phyloP scores from a whole-genome alignment of 2,113 vertebrate species.

The Chiloscyllium plagiosum region DNA sequence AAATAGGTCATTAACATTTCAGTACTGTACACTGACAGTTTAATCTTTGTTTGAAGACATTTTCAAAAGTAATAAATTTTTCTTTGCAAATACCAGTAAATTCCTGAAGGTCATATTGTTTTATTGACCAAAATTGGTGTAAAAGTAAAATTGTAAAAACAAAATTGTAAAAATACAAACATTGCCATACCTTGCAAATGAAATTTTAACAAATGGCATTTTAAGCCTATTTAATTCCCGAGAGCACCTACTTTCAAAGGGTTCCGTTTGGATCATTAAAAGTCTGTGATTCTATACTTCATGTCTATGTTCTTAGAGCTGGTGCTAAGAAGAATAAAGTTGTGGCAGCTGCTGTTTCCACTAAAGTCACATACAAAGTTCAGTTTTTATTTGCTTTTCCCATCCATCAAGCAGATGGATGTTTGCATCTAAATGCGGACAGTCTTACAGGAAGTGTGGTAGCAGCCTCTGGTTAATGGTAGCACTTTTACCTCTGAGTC shows the following conservation, averaged over 20 bases:
- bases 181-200: not conserved
- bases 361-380: not conserved
- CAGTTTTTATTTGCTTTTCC: not conserved
- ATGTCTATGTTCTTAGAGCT: not conserved
- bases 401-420: not conserved
- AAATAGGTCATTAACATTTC: not conserved
- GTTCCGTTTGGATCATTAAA: not conserved
- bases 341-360: not conserved
- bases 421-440: not conserved
- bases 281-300: not conserved
- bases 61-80: not conserved
- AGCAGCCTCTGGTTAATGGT: not conserved
- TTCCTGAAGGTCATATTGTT: not conserved
- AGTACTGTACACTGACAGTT: not conserved
- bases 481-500: not conserved
- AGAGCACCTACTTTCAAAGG: not conserved
- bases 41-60: not conserved
- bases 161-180: not conserved
- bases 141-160: not conserved
- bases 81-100: not conserved
- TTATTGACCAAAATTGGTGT: not conserved
- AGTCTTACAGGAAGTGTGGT: not conserved
- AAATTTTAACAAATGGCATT: not conserved
- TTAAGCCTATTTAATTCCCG: not conserved
- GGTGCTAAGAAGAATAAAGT: not conserved